Percentiles rank a stretch among this genome's conserved stretches.
These are phyloP conservation scores for Tenualosa thibaudeaui DNA, from an alignment of 2,797 vertebrate species.

Conservation along the genomic window DNA sequence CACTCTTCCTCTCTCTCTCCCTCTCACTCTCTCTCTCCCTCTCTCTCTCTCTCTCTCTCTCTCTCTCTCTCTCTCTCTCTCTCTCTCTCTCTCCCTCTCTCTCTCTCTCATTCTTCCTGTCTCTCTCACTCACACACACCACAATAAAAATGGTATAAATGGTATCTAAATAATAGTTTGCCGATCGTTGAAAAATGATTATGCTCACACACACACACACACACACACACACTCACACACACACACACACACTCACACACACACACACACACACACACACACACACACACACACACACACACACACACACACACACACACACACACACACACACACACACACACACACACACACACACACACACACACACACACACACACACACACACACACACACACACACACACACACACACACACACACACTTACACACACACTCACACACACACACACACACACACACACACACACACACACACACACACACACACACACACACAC, in stretches of 20 bases:
- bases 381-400: slow-evolving; percentile 56
- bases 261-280: not conserved
- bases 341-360: not conserved
- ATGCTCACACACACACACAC: not conserved
- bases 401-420: not conserved
- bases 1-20: too few species aligned
- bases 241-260: slow-evolving; percentile 53
- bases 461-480: not conserved
- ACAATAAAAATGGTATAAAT: too few species aligned
- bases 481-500: slow-evolving; percentile 57
- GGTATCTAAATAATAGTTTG: too few species aligned
- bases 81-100: too few species aligned
- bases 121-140: too few species aligned
- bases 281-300: slow-evolving; percentile 57
- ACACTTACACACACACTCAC: slow-evolving; percentile 42
- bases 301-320: slow-evolving; percentile 1
- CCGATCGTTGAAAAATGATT: not conserved
- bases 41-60: too few species aligned
- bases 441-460: slow-evolving; percentile 50
- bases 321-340: slow-evolving; percentile 56
- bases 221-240: slow-evolving; percentile 30
- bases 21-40: too few species aligned
- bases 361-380: not conserved
- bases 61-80: too few species aligned
- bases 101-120: too few species aligned